phyloP scores from a whole-genome alignment of 2,888 invertebrate species.

The Mylabris sibirica region DNA sequence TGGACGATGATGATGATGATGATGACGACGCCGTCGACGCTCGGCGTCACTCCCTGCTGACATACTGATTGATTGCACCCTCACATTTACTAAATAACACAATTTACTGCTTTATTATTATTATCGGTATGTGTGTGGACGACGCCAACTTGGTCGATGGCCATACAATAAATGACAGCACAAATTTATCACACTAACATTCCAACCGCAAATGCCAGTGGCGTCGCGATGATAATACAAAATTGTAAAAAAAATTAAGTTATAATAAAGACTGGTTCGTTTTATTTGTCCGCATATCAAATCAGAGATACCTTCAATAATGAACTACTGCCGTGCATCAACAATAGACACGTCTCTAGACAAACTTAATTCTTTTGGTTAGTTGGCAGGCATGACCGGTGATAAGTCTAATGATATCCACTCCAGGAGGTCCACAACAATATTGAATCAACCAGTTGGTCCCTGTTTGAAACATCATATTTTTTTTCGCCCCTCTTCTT shows the following conservation, averaged over 20 bases:
- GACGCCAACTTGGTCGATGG: slow-evolving; percentile 30
- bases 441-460: slow-evolving; percentile 41
- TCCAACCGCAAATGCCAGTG: slow-evolving; percentile 1
- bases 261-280: background rate
- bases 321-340: slow-evolving; percentile 27
- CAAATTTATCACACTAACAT: background rate
- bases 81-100: slow-evolving; percentile 60
- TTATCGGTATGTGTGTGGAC: slow-evolving; percentile 38
- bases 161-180: background rate
- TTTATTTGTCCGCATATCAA: background rate
- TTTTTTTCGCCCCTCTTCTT: background rate
- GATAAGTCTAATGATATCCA: slow-evolving; percentile 46
- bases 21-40: slow-evolving; percentile 22
- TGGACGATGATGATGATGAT: slow-evolving; percentile 23
- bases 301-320: slow-evolving; percentile 25
- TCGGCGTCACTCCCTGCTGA: slow-evolving; percentile 58
- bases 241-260: background rate
- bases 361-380: slow-evolving; percentile 41
- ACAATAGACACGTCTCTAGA: slow-evolving; percentile 33
- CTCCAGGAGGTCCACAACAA: slow-evolving; percentile 40
- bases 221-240: slow-evolving; percentile 2
- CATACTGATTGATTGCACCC: slow-evolving; percentile 60
- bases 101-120: slow-evolving; percentile 60
- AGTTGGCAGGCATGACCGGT: slow-evolving; percentile 41
- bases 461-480: slow-evolving; percentile 24